Evolutionary conservation across 2,797 vertebrate species (phyloP).

Genomic region (Pipistrellus pygmaeus): DNA sequence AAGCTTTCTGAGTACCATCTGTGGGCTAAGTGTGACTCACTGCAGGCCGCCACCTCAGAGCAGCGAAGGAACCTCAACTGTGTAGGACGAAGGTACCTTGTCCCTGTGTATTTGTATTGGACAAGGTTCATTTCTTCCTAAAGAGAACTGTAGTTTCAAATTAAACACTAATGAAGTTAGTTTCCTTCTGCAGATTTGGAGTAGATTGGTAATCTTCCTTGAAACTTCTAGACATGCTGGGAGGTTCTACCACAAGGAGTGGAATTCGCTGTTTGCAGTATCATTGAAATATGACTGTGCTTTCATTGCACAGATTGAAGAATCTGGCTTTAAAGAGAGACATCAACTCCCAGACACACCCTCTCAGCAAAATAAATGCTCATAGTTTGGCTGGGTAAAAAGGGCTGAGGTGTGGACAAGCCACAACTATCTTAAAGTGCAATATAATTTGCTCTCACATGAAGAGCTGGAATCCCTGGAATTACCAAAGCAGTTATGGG

Average conservation of each 20-base stretch:
- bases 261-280: background rate
- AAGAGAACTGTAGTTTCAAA: slow-evolving; percentile 31
- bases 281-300: background rate
- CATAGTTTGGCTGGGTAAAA: background rate
- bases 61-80: background rate
- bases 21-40: background rate
- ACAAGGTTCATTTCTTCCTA: slow-evolving; percentile 5
- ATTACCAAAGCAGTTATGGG: background rate
- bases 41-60: background rate
- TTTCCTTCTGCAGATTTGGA: slow-evolving; percentile 21
- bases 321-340: background rate
- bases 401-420: background rate
- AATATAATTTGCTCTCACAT: background rate
- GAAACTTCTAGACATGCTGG: background rate
- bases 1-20: background rate
- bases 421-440: slow-evolving; percentile 25
- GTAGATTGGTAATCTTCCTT: slow-evolving; percentile 18
- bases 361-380: slow-evolving; percentile 5
- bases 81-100: background rate
- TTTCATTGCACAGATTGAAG: background rate
- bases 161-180: slow-evolving; percentile 14
- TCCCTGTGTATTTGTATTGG: background rate
- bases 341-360: background rate
- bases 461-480: slow-evolving; percentile 36
- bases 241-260: background rate